Evolutionary conservation across 2,113 vertebrate genomes (phyloP).

Genomic region (Pycnonotus jocosus): DNA sequence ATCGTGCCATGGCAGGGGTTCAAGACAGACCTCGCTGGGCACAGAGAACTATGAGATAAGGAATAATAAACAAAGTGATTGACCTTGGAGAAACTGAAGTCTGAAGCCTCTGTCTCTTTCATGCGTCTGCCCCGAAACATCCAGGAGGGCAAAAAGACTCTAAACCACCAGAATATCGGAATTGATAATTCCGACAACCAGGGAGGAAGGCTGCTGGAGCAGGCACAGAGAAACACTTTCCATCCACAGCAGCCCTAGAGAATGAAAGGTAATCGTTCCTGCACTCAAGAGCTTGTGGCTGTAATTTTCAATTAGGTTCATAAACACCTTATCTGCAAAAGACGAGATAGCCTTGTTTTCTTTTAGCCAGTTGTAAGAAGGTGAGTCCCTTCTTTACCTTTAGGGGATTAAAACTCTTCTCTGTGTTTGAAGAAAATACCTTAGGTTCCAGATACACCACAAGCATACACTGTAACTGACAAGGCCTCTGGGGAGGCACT

Average conservation of each 20-base stretch:
- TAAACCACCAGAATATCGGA: too few relatives aligned
- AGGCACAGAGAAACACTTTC: neutral
- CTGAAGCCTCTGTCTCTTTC: too few relatives aligned
- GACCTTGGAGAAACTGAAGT: too few relatives aligned
- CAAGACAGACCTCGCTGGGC: too few relatives aligned
- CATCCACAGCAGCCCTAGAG: neutral
- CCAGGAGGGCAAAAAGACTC: too few relatives aligned
- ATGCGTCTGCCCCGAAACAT: too few relatives aligned
- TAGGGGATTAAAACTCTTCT: neutral
- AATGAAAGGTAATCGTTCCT: neutral
- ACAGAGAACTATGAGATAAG: too few relatives aligned
- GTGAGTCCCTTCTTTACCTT: neutral
- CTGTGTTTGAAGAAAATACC: neutral
- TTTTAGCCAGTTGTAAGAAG: neutral
- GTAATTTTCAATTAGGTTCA: neutral
- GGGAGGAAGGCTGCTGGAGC: neutral
- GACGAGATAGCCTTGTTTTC: neutral
- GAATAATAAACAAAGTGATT: too few relatives aligned
- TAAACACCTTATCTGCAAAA: neutral
- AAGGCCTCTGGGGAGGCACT: neutral
- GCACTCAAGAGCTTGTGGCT: neutral
- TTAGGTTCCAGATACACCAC: neutral
- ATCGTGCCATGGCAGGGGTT: too few relatives aligned
- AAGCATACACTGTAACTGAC: accelerated
- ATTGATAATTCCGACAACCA: too few relatives aligned